Base-by-base conservation (phyloP, 2,888 invertebrate genomes). In the Tiphia femorata region DNA sequence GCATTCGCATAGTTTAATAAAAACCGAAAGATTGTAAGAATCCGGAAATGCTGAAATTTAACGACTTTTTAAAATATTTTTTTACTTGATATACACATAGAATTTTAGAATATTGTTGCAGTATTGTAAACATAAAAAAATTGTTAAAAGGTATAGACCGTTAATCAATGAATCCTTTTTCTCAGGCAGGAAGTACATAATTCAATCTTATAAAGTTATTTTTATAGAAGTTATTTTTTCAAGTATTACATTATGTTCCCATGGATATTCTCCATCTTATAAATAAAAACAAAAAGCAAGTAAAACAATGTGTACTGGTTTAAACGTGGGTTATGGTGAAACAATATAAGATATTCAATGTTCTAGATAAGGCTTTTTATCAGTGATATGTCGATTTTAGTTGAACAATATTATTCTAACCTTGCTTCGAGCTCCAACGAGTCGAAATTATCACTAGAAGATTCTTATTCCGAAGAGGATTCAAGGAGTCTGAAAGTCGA, bases 231-330 rank as follows among this genome's bases (percentile, higher is more conserved):
- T 47, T 51, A 57, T 53, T 64, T 64, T 61, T 60, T 2, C 20
- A 52, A 35, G 21, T 16, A 41, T 33, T 25, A 80, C 92, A 91
- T 20, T 17, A 23, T 46, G 41, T 49, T 46, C 29, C 47, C n/a
- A 41, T 23, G 41, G 3, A 42, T 4, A 12, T 37, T 37, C 12
- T 37, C 17, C 19, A 25, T 17, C 37, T 19, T 37, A 6, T 33
- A n/a, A 10, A 33, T 33, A 8, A 8, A 25, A 5, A 25, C 25
- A 25, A 25, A 6, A 25, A 25, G 8, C 25, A 25, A 8, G 5
- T 25, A 25, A 25, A 25, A n/a, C n/a, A n/a, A n/a, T n/a, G n/a
- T n/a, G n/a, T n/a, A n/a, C n/a, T n/a, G n/a, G n/a, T 25, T 25
- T 25, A 25, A 25, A 25, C 25, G 8, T 8, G 8, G 25, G 8